Percentiles rank a stretch among this genome's conserved stretches.
These are phyloP conservation scores for Kryphioiulus occultus DNA, from an alignment of 2,888 invertebrate species.

Conservation along the genomic window DNA sequence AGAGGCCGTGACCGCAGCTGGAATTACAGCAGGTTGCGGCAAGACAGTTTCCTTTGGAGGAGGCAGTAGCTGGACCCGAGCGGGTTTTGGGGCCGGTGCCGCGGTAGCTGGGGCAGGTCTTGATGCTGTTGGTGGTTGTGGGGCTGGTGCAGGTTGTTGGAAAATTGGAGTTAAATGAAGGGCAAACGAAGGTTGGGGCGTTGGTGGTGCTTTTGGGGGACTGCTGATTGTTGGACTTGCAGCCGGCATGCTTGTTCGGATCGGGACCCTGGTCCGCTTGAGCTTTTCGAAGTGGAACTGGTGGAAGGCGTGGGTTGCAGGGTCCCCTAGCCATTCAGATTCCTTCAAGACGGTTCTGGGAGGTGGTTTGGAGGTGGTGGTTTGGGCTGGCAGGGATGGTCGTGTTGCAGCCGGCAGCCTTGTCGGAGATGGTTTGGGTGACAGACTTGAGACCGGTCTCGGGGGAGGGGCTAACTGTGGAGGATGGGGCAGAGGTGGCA, in stretches of 20 bases:
- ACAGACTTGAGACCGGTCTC: not conserved
- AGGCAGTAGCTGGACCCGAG: not conserved
- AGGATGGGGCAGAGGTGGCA: not conserved
- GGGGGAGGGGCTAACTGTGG: not conserved
- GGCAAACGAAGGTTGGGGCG: not conserved
- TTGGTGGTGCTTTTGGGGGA: not conserved
- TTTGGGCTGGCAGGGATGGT: not conserved
- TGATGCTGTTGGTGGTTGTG: not conserved
- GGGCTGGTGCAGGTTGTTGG: not conserved
- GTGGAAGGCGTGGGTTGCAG: conserved; percentile 56
- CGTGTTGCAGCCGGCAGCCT: not conserved
- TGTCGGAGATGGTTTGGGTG: not conserved
- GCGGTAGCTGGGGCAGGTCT: not conserved
- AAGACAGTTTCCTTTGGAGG: no score
- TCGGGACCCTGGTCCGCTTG: not conserved
- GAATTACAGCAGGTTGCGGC: no score
- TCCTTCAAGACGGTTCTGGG: not conserved
- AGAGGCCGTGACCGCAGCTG: not conserved
- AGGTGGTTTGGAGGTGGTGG: not conserved
- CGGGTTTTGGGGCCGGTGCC: not conserved
- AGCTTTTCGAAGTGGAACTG: conserved; percentile 56
- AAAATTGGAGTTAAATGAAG: not conserved
- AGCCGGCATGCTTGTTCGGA: not conserved
- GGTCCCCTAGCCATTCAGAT: conserved; percentile 54
- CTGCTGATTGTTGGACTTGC: not conserved